Percentiles rank a stretch among this genome's conserved stretches.
These are phyloP conservation scores for Empidonax alnorum DNA, from an alignment of 2,113 vertebrate species.

Conservation along the genomic window DNA sequence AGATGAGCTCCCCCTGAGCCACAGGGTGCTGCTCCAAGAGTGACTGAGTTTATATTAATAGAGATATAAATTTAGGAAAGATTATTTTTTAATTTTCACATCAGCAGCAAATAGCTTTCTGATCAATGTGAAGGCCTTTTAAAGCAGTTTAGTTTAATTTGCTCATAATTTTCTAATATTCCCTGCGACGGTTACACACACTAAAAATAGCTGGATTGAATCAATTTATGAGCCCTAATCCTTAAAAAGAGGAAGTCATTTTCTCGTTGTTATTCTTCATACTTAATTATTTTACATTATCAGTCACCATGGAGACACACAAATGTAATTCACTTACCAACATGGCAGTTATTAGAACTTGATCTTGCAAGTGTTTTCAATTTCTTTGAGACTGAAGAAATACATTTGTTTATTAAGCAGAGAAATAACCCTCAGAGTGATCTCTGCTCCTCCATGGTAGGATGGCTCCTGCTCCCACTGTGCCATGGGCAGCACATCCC, in stretches of 20 bases:
- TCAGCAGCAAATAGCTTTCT: conserved; percentile 37
- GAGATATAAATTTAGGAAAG: background rate
- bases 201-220: conserved; percentile 74
- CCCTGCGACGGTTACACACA: conserved; percentile 49
- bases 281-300: conserved; percentile 78
- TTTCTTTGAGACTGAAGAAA: conserved; percentile 48
- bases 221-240: conserved; percentile 75
- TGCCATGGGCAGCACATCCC: background rate
- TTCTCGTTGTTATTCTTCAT: conserved; percentile 76
- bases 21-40: background rate
- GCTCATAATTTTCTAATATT: conserved; percentile 64
- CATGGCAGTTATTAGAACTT: conserved; percentile 53
- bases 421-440: background rate
- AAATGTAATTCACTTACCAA: conserved; percentile 60
- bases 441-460: background rate
- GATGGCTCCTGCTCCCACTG: rapidly evolving
- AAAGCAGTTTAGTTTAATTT: conserved; percentile 60
- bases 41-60: background rate
- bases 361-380: conserved; percentile 62
- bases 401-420: conserved; percentile 7
- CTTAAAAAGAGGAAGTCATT: conserved; percentile 77
- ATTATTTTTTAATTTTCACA: conserved; percentile 34
- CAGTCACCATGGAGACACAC: conserved; percentile 74
- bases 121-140: conserved; percentile 51
- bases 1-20: background rate